Percentiles rank a stretch among this genome's conserved stretches.
phyloP scores from a whole-genome alignment of 2,888 invertebrate genomes.

The Autographa pulchrina region DNA sequence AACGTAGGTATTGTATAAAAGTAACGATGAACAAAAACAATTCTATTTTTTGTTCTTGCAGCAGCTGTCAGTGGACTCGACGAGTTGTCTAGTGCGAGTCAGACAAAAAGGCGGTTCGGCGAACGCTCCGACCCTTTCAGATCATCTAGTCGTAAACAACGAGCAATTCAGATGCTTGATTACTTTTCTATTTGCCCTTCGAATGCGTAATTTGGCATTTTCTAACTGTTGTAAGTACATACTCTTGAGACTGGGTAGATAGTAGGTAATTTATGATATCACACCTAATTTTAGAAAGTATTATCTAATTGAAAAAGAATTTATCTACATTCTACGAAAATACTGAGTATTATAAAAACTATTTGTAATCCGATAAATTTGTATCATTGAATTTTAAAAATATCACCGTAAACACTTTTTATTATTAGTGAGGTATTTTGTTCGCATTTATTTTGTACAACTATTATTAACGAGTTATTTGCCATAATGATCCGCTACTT shows the following conservation, averaged over 20 bases:
- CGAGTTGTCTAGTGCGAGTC: conserved; percentile 5
- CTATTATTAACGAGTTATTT: too few relatives aligned
- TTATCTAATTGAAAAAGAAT: too few relatives aligned
- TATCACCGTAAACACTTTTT: too few relatives aligned
- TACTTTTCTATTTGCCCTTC: not conserved
- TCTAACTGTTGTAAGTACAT: not conserved
- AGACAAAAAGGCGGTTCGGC: conserved; percentile 30
- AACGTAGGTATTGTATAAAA: not conserved
- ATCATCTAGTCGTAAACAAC: conserved; percentile 12
- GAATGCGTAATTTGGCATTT: not conserved
- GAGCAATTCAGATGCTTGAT: conserved; percentile 5
- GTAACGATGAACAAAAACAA: not conserved
- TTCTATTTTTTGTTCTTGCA: conserved; percentile 7
- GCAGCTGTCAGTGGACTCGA: conserved; percentile 1
- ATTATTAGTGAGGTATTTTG: too few relatives aligned
- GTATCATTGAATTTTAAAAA: too few relatives aligned
- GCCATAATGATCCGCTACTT: too few relatives aligned
- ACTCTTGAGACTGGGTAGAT: not conserved
- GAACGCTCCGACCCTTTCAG: conserved; percentile 19
- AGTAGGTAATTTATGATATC: too few relatives aligned
- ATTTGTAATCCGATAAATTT: too few relatives aligned
- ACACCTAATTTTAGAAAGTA: too few relatives aligned
- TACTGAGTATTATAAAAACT: too few relatives aligned
- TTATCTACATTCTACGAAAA: too few relatives aligned
- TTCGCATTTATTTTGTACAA: too few relatives aligned